Conservation (phyloP, 2,888 invertebrate genomes). For the Helleia helle region DNA sequence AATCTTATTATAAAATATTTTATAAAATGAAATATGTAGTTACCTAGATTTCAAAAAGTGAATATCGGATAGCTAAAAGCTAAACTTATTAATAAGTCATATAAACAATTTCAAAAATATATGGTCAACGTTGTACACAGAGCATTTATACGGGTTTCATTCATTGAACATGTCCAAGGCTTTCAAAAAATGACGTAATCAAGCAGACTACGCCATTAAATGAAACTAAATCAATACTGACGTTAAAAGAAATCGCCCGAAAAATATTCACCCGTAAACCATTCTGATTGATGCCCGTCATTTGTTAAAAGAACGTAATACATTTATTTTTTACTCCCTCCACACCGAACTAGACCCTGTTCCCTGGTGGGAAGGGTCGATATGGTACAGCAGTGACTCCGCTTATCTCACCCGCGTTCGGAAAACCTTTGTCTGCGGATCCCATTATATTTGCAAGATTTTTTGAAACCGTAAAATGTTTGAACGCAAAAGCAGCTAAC, state of each 20-base stretch:
- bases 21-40: too few species aligned
- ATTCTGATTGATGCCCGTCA: not conserved
- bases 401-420: not conserved
- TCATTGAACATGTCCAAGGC: too few species aligned
- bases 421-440: not conserved
- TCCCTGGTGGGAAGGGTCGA: not conserved
- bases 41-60: too few species aligned
- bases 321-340: not conserved
- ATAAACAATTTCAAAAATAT: too few species aligned
- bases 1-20: too few species aligned
- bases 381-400: not conserved
- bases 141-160: too few species aligned
- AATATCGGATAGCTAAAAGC: too few species aligned
- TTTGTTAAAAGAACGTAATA: constrained; percentile 7
- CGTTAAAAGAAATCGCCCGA: not conserved
- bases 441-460: not conserved
- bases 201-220: not conserved
- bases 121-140: too few species aligned
- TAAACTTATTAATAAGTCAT: too few species aligned
- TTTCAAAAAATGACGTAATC: too few species aligned
- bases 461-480: not conserved
- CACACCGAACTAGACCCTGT: not conserved
- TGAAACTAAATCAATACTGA: not conserved
- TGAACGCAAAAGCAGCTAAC: not conserved
- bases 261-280: not conserved